Base-by-base conservation (phyloP, 2,113 vertebrate species). In the Tragelaphus imberbis region DNA sequence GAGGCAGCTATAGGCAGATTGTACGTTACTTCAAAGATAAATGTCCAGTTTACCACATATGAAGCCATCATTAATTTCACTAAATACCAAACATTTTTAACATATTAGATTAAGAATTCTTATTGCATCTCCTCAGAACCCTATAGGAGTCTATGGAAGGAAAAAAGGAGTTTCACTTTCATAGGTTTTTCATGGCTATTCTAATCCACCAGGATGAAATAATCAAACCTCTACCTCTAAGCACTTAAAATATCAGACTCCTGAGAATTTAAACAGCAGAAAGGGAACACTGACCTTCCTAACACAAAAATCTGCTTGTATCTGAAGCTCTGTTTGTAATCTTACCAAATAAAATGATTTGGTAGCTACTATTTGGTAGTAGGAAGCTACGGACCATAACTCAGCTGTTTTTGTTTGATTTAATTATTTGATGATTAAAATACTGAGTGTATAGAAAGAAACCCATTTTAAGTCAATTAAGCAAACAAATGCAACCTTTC, bases 331-430 rank as follows among this genome's bases (percentile, higher is more conserved):
- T 88, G 55, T 96, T 96, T 95, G 96, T 71, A 63, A 55, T 94
- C 58, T 68, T 82, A 91, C 47, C 84, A 65, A 96, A 97, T 88
- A 82, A 94, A 97, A 96, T 84, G 30, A 68, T 71, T 71, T 71
- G 65, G n/a, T 71, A 11, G n/a, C 65, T 71, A 36, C 17, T 71
- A 71, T 71, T 36, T 71, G 65, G 17, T 71, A 71, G 17, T 5
- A 40, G 7, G 61, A 81, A 77, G 49, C 53, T 71, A 44, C 75
- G 90, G 58, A 30, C n/a, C 84, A 53, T 79, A 91, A 86, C 55
- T 80, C 65, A 71, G 79, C 58, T 90, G 75, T 84, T 86, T 90
- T n/a, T 7, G 47, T 27, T 94, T 97, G 88, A 47, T 84, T 92
- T 92, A 68, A 86, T 58, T 93, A 84, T 84, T 81, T 88, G 28